Base-by-base conservation (phyloP, 2,797 vertebrate genomes). In the Periparus ater region DNA sequence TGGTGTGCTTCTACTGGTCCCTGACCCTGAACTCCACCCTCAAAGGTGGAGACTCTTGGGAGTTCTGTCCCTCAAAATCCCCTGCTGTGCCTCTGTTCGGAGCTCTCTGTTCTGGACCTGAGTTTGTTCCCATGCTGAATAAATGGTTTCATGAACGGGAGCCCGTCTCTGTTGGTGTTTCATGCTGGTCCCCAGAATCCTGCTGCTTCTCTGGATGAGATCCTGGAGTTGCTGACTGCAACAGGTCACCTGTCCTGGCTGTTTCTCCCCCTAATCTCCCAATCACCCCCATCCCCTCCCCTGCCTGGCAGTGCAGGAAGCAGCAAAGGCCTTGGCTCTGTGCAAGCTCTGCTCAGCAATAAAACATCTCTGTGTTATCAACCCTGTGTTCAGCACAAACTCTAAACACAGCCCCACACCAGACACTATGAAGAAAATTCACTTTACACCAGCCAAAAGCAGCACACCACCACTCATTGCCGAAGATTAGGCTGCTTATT, bases 251-350 rank as follows among this genome's bases (percentile, higher is more conserved):
- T 71, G 7, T 45, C 58, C 44, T 36, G 22, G 9, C 45, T 65
- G 32, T 44, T 44, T 58, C 27, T 58, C n/a, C 32, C 21, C 20
- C 22, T 4, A 36, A 0, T 2, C 18, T 65, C 23, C 18, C 58
- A 65, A 19, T 3, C 26, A 27, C 6, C 2, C 26, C 5, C 32
- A 51, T 4, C 15, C 10, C 9, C 20, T 50, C 17, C 34, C 10
- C 22, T 32, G 34, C 4, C 1, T 40, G 34, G 20, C 8, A 7
- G 21, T 10, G 6, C 6, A 11, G 10, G 3, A 13, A 34, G 40
- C 17, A 34, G 23, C 1, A 47, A 30, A 67, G 34, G 25, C 30
- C 8, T 40, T 34, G 25, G 10, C 17, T 74, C 14, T 60, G 20
- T 73, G 38, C 12, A n/a, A 38, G 8, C 5, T 19, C 11, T 38